Evolutionary conservation across 2,888 invertebrate genomes (phyloP), one percentile per base, ranked within the genome.

Genomic region (Hemicrepidius hirtus): DNA sequence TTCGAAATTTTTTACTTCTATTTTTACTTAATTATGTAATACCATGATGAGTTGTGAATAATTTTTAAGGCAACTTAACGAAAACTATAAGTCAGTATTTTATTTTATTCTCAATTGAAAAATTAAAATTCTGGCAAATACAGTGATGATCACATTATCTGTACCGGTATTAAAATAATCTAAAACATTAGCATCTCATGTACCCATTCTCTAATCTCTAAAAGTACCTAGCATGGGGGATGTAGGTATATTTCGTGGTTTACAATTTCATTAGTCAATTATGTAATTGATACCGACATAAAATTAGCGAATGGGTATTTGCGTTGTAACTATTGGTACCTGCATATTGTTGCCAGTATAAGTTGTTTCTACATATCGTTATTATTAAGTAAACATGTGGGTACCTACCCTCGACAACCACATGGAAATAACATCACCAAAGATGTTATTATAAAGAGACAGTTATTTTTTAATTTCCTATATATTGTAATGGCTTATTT

Each of bases 391-490:
- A 64, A 55, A 46, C 55, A 69, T 35, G 67, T 49, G 28, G 57
- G 44, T 50, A 50, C 13, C 37, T 35, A 63, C 12, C 13, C n/a
- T 13, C 7, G 13, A 24, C 16, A 20, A 60, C 37, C 20, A 59
- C 59, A 37, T 57, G 18, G 7, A 37, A 21, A 37, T 37, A 64
- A 49, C 21, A 24, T 46, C 44, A 16, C 16, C 40, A 24, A 46
- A 65, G 28, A 41, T 55, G 66, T 40, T 66, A 28, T 55, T 65
- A 40, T 7, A 37, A 66, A 64, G 37, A 62, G 67, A 62, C 49
- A 57, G 46, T 68, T 72, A 72, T 72, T 72, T 72, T 72, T 62
- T 72, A 72, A 71, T 72, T 72, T 68, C 46, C 40, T 72, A 64
- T 68, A 72, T 37, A 68, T 62, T 71, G 32, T 46, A 55, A 72